phyloP scores from a whole-genome alignment of 2,797 vertebrate genomes.

The Scyliorhinus canicula region DNA sequence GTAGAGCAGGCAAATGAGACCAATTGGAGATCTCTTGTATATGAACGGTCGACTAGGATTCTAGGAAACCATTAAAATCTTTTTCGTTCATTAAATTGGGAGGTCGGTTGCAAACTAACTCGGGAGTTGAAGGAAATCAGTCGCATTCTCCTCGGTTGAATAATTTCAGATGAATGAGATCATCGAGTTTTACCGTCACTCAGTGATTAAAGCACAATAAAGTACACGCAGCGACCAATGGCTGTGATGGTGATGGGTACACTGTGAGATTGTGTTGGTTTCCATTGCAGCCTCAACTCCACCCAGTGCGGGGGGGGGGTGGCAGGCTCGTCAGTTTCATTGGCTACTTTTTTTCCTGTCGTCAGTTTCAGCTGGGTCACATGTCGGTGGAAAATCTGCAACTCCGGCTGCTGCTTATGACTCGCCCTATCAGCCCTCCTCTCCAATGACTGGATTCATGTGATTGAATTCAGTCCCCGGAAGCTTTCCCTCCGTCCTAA shows the following conservation, averaged over 20 bases:
- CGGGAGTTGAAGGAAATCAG: not conserved
- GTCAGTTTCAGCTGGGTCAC: not conserved
- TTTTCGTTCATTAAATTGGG: not conserved
- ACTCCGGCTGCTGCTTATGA: not conserved
- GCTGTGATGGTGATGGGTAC: no score
- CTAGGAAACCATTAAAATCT: not conserved
- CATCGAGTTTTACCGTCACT: not conserved
- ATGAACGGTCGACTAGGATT: not conserved
- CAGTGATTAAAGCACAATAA: no score
- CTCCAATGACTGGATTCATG: not conserved
- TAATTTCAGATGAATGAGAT: not conserved
- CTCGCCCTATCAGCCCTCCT: not conserved
- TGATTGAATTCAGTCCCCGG: slow-evolving; percentile 1
- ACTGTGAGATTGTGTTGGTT: not conserved
- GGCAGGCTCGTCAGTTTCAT: not conserved
- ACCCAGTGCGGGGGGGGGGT: not conserved
- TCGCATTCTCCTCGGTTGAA: not conserved
- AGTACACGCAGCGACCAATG: no score
- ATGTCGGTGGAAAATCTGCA: not conserved
- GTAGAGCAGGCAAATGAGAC: no score
- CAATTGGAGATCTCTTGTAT: no score
- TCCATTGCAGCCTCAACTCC: not conserved
- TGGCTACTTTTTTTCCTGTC: not conserved
- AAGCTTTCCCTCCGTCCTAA: not conserved
- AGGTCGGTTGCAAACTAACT: not conserved